phyloP scores from a whole-genome alignment of 2,888 invertebrate species.

The Sialis fuliginosa region DNA sequence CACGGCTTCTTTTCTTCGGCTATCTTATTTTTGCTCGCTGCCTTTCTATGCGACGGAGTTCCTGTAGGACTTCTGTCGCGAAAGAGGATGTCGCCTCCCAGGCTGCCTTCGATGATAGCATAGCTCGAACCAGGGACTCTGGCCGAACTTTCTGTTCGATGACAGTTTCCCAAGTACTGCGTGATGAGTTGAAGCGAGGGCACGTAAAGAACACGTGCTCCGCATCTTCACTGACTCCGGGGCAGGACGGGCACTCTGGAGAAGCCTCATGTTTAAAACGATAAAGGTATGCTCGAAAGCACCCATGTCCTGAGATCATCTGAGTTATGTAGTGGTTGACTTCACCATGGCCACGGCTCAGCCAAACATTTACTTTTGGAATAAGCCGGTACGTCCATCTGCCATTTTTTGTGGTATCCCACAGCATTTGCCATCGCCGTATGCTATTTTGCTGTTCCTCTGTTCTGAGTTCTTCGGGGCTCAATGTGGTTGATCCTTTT shows the following conservation, averaged over 20 bases:
- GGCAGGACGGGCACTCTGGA: conserved; percentile 1
- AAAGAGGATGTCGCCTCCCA: background rate
- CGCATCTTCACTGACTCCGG: background rate
- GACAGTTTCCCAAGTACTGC: background rate
- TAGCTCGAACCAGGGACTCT: background rate
- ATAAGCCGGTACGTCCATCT: conserved; percentile 5
- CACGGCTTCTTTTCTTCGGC: background rate
- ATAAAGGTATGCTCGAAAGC: background rate
- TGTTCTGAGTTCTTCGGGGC: background rate
- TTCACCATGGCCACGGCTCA: conserved; percentile 1
- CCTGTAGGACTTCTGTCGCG: background rate
- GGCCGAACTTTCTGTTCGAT: background rate
- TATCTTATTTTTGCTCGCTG: too few relatives aligned
- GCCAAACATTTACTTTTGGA: conserved; percentile 1
- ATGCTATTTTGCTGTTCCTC: background rate
- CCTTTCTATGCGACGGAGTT: too few relatives aligned
- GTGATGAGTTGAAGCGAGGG: too few relatives aligned
- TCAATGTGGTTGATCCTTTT: background rate
- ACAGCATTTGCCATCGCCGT: background rate
- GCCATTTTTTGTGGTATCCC: conserved; percentile 1
- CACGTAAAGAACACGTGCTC: background rate
- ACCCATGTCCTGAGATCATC: background rate
- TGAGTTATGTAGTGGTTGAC: conserved; percentile 3
- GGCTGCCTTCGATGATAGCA: background rate
- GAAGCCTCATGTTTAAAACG: background rate